Evolutionary conservation across 1,140 invertebrate genomes (phyloP), one percentile per base, ranked within the genome.

Genomic region (Drosophila sproati): DNA sequence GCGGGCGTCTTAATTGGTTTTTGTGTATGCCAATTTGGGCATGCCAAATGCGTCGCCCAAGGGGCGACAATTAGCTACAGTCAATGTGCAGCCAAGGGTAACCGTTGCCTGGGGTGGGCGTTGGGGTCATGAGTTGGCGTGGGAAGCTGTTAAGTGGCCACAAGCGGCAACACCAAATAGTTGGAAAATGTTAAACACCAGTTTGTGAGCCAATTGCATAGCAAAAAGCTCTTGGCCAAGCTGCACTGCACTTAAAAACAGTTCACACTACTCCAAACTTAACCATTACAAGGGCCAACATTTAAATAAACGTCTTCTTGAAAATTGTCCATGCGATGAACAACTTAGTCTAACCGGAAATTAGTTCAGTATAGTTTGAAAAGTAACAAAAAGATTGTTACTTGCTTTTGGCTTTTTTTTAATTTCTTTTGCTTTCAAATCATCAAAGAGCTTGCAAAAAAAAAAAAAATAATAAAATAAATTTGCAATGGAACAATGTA

Each of bases 1-100:
- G 50, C 47, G 66, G 66, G 64, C 73, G 62, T 85, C 85, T 85
- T 89, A 88, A 88, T 88, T 88, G 85, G 85, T 88, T 88, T 86
- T 83, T 73, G 75, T 57, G 48, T 56, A 75, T 74, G 66, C 66
- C 47, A 73, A 82, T 66, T 78, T 12, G 29, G 50, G 47, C 59
- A 20, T 43, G 63, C 60, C 60, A 66, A 74, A 64, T 69, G 50
- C 67, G 48, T 54, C 50, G 39, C 77, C 57, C 48, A 47, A 63
- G 67, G 73, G 67, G 43, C 45, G 62, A 73, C 85, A 89, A 89
- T 89, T 89, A 89, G 85, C 85, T 81, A 80, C 75, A 89, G 72
- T 87, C 77, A 78, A 64, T 73, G 70, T 63, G 63, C 59, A 45
- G 35, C 35, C 52, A 35, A 34, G 20, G 10, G 45, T 56, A 39